These are phyloP conservation scores for Amblyjoppa proteus DNA, from an alignment of 2,888 invertebrate species.

Conservation along the genomic window DNA sequence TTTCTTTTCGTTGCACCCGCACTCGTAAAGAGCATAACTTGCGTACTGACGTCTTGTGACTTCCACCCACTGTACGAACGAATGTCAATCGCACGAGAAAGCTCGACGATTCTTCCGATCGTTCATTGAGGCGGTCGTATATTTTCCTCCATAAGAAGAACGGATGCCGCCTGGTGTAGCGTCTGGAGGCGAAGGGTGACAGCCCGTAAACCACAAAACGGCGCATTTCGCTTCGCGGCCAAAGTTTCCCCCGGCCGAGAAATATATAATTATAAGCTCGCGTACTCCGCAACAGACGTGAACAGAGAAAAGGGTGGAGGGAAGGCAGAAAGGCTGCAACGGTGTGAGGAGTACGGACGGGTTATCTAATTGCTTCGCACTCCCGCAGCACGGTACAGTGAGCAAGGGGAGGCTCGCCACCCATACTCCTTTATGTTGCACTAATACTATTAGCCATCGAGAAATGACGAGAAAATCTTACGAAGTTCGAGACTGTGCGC, in stretches of 20 bases:
- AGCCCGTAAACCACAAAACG: conserved; percentile 51
- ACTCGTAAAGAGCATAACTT: conserved; percentile 44
- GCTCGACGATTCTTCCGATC: conserved; percentile 65
- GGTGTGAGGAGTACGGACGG: conserved; percentile 45
- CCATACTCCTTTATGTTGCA: conserved; percentile 1
- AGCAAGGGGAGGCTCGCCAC: neutral
- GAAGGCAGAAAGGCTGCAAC: neutral
- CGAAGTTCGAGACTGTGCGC: neutral
- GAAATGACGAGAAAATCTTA: conserved; percentile 22
- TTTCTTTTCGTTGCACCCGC: neutral
- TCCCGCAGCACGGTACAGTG: neutral
- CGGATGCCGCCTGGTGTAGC: conserved; percentile 43
- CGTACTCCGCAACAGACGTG: conserved; percentile 17
- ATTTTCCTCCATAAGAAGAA: conserved; percentile 71
- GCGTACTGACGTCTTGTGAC: conserved; percentile 50
- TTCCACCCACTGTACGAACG: conserved; percentile 63
- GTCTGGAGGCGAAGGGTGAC: conserved; percentile 63
- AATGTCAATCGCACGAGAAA: conserved; percentile 72
- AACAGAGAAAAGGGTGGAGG: conserved; percentile 27
- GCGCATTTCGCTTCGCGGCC: conserved; percentile 11
- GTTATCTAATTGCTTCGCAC: conserved; percentile 60
- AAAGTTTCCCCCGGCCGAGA: conserved; percentile 38
- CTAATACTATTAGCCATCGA: conserved; percentile 28
- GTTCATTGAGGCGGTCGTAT: conserved; percentile 27
- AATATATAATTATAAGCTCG: conserved; percentile 40